These are phyloP conservation scores for Asarcornis scutulata DNA, from an alignment of 2,113 vertebrate genomes.

Conservation along the genomic window DNA sequence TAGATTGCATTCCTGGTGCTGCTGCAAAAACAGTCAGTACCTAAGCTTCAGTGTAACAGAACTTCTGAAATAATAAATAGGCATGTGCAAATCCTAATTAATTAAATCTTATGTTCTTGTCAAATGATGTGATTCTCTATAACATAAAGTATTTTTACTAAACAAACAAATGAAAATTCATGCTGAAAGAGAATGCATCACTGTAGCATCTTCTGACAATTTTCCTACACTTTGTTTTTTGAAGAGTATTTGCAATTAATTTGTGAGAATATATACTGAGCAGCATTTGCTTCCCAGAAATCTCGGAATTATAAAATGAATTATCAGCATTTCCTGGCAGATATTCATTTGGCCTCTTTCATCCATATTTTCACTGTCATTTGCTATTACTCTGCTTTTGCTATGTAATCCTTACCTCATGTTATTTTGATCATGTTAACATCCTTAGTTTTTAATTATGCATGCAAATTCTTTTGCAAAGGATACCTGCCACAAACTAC, in stretches of 20 bases:
- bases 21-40: conserved; percentile 48
- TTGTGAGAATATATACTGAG: background rate
- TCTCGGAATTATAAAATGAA: background rate
- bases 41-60: conserved; percentile 1
- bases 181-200: background rate
- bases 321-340: conserved; percentile 3
- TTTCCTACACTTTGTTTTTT: background rate
- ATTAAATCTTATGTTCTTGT: conserved; percentile 9
- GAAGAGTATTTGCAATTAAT: background rate
- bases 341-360: background rate
- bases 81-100: conserved; percentile 12
- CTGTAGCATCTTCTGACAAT: background rate
- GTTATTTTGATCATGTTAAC: background rate
- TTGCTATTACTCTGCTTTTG: background rate
- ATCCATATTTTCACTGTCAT: conserved; percentile 1
- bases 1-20: conserved; percentile 49
- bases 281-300: conserved; percentile 10
- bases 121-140: background rate
- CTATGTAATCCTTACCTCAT: background rate
- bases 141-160: background rate
- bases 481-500: background rate
- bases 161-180: background rate
- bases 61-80: conserved; percentile 4
- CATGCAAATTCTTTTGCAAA: background rate
- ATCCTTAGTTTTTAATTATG: background rate